These are phyloP conservation scores for Holotrichia oblita DNA, from an alignment of 1,140 invertebrate genomes.

Conservation along the genomic window DNA sequence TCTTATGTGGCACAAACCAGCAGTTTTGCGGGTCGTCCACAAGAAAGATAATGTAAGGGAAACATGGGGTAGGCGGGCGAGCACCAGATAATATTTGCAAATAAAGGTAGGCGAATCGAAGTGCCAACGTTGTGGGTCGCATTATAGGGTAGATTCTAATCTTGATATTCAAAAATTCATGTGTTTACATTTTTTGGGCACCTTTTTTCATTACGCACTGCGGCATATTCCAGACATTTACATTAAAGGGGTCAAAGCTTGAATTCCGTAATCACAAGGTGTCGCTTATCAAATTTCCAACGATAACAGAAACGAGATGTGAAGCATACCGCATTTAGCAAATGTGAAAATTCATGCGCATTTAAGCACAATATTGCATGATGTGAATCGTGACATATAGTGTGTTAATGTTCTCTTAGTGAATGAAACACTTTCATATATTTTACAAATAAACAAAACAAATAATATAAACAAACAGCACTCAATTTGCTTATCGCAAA, in stretches of 20 bases:
- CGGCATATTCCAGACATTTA: neutral
- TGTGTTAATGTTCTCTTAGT: no score
- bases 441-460: no score
- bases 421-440: no score
- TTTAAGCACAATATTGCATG: no score
- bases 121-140: neutral
- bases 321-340: no score
- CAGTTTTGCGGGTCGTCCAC: neutral
- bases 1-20: neutral
- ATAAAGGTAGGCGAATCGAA: conserved; percentile 6
- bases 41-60: neutral
- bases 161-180: conserved; percentile 10
- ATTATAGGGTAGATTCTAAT: neutral
- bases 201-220: conserved; percentile 2
- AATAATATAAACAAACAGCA: no score
- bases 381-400: no score
- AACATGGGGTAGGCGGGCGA: neutral
- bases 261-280: no score
- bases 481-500: no score
- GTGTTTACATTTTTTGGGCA: neutral
- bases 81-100: neutral
- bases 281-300: no score
- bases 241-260: neutral
- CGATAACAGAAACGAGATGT: no score
- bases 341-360: no score